A percentile compares a stretch with the other conserved stretches of the same genome.
Conservation (phyloP, 2,797 vertebrate species). For the Neomorphus geoffroyi region DNA sequence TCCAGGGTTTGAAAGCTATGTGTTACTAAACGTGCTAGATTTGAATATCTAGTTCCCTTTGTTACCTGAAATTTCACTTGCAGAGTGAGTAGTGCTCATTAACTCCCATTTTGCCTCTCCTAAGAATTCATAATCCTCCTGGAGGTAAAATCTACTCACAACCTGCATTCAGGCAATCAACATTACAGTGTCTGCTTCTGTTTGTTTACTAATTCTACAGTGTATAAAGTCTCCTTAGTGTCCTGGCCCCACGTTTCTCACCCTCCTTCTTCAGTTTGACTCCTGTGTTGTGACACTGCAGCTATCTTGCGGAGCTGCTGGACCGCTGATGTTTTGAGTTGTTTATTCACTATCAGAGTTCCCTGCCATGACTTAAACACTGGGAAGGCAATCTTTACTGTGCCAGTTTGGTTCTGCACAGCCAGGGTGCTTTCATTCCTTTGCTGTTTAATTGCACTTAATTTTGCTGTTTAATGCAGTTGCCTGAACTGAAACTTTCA, state of each 20-base stretch:
- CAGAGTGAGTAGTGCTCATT: background rate
- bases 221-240: background rate
- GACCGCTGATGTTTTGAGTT: fast-evolving
- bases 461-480: background rate
- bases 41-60: background rate
- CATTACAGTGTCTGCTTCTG: background rate
- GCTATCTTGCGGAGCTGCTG: background rate
- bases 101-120: background rate
- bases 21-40: background rate
- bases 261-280: background rate
- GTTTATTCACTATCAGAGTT: background rate
- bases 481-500: background rate
- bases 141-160: conserved; percentile 15
- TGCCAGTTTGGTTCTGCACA: background rate
- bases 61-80: background rate
- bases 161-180: background rate
- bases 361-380: background rate
- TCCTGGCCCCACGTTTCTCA: background rate
- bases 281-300: background rate
- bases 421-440: background rate
- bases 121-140: background rate
- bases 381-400: background rate
- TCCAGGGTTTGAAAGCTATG: background rate
- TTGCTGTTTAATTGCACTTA: background rate
- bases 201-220: background rate